Conservation (phyloP, 2,888 invertebrate genomes). For the Bellardia pandia region DNA sequence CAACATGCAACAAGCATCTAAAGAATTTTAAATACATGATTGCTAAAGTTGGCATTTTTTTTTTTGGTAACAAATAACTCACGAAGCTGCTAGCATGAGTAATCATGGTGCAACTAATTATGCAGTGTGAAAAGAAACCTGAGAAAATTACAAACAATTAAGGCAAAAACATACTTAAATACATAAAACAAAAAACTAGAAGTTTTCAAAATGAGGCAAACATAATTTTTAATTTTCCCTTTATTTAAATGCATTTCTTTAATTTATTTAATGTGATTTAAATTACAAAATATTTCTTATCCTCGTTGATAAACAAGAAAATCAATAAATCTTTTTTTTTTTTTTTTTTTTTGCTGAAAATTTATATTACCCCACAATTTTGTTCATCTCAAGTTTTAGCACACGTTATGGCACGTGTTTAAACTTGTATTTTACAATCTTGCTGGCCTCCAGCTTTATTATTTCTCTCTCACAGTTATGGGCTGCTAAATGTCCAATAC, state of each 20-base stretch:
- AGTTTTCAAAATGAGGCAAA: too few relatives aligned
- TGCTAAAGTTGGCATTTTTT: conserved; percentile 32
- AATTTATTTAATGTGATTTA: too few relatives aligned
- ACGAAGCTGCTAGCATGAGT: neutral
- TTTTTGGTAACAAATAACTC: conserved; percentile 16
- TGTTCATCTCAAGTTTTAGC: conserved; percentile 53
- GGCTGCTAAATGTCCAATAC: conserved; percentile 80
- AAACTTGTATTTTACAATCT: conserved; percentile 41
- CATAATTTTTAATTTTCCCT: too few relatives aligned
- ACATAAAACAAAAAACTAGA: too few relatives aligned
- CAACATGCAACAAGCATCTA: conserved; percentile 65
- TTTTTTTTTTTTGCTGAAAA: conserved; percentile 9
- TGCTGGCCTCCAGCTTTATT: conserved; percentile 10
- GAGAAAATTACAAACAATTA: conserved; percentile 28
- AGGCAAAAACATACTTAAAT: too few relatives aligned
- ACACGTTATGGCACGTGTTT: conserved; percentile 68
- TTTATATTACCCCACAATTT: conserved; percentile 42
- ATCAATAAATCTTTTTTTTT: conserved; percentile 67
- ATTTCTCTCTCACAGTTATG: conserved; percentile 32
- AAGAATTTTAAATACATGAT: conserved; percentile 62
- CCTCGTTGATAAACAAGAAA: neutral
- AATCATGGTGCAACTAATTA: conserved; percentile 24
- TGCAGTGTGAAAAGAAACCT: conserved; percentile 38
- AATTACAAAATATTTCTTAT: neutral
- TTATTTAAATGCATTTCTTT: too few relatives aligned